Base-by-base conservation (phyloP, 2,888 invertebrate genomes). In the Oxytorus armatus region DNA sequence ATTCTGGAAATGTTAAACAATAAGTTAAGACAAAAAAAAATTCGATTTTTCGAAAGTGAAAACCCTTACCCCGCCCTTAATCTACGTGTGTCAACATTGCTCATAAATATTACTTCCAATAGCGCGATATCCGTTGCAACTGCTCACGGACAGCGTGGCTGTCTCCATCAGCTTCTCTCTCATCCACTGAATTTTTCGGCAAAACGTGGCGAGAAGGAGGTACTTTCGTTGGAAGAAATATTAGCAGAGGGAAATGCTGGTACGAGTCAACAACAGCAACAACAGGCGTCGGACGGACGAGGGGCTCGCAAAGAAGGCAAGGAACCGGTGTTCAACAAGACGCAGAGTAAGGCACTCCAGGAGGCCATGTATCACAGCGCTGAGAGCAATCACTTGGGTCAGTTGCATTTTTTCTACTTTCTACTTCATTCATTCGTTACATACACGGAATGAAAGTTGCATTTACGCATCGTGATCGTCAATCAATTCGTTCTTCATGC, bases 311-410 rank as follows among this genome's bases (percentile, higher is more conserved):
- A 88, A 57, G 90, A 91, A 69, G 88, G 87, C 11, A 90, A 92
- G 49, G 92, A 92, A 75, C 90, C 91, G 53, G 91, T 89, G 14
- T 91, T 97, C 88, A 96, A 95, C 85, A 97, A 97, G 92, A 94
- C 95, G 36, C 97, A 98, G 92, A 95, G 96, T 83, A 95, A 97
- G 86, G 95, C 96, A 51, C 93, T 98, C 76, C 97, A 98, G 89
- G 98, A 98, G 92, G 97, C 98, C 21, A 97, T 98, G 97, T 98
- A 98, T 90, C 97, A 97, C 89, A 97, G 97, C 80, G 96, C 97
- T 0, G 98, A 98, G 92, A 97, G 97, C 90, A 97, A 97, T 88
- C 96, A 97, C 91, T 93, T 98, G 86, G 96, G 96, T 96, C 89
- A 86, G 89, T 77, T 74, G 16, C 3, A 51, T 36, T 51, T 18